These are phyloP conservation scores for Condylura cristata DNA, from an alignment of 2,113 vertebrate genomes.

Conservation along the genomic window DNA sequence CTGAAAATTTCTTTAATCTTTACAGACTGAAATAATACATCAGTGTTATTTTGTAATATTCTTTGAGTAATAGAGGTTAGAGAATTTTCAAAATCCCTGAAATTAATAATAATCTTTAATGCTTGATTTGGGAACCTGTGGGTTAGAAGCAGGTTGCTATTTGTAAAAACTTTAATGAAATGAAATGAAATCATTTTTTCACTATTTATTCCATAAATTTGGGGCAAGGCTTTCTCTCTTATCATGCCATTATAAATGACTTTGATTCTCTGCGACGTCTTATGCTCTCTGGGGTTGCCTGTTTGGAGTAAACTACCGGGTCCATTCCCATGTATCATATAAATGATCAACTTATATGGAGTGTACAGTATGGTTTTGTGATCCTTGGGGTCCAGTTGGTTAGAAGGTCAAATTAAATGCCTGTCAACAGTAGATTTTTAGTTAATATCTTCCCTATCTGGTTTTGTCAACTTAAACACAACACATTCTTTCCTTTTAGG, in stretches of 20 bases:
- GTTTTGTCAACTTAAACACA: conserved; percentile 61
- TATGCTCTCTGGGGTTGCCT: background rate
- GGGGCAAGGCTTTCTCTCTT: background rate
- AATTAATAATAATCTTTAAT: background rate
- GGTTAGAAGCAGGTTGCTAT: background rate
- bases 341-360: conserved; percentile 57
- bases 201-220: background rate
- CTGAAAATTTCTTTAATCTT: background rate
- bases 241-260: background rate
- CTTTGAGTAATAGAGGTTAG: background rate
- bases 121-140: background rate
- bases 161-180: conserved; percentile 33
- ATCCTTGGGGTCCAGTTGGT: conserved; percentile 45
- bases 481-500: conserved; percentile 46
- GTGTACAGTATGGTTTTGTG: conserved; percentile 41
- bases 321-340: conserved; percentile 49
- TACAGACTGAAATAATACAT: background rate
- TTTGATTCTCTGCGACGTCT: background rate
- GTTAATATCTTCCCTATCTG: conserved; percentile 60
- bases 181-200: background rate
- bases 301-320: conserved; percentile 8
- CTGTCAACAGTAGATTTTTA: conserved; percentile 47
- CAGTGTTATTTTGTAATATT: background rate
- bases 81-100: background rate
- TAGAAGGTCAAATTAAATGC: conserved; percentile 65